phyloP scores from a whole-genome alignment of 1,140 invertebrate genomes.

The Drosophila tani region DNA sequence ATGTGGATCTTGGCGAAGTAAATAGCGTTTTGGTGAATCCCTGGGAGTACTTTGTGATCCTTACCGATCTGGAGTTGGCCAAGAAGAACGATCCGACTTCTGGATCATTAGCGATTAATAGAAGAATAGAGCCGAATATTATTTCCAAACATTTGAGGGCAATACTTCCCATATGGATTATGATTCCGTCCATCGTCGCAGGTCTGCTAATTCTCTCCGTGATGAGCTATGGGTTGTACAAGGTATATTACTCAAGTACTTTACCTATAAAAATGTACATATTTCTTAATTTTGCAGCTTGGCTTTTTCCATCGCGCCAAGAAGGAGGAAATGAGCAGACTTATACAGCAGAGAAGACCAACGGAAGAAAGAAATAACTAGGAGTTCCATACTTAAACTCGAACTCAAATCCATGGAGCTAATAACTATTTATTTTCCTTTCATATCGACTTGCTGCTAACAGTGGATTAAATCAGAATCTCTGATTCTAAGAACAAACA shows the following conservation, averaged over 20 bases:
- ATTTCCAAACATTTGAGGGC: conserved; percentile 68
- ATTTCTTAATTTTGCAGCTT: conserved; percentile 25
- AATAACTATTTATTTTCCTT: too few relatives aligned
- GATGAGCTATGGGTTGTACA: conserved; percentile 72
- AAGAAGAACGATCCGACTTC: conserved; percentile 59
- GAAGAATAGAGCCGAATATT: conserved; percentile 69
- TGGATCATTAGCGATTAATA: conserved; percentile 45
- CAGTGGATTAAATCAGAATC: neutral
- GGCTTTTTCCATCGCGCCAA: conserved; percentile 78
- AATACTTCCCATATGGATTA: conserved; percentile 60
- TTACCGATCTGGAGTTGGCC: conserved; percentile 56
- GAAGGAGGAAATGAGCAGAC: conserved; percentile 72
- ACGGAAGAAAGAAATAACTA: neutral
- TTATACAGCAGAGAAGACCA: conserved; percentile 63
- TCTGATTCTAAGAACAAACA: too few relatives aligned
- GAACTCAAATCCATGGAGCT: too few relatives aligned
- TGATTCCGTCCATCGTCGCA: conserved; percentile 60
- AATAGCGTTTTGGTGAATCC: conserved; percentile 72
- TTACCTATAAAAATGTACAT: too few relatives aligned
- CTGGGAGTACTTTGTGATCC: conserved; percentile 76
- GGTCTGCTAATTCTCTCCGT: conserved; percentile 66
- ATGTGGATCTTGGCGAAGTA: conserved; percentile 73
- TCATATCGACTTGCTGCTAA: too few relatives aligned
- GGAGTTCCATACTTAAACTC: too few relatives aligned
- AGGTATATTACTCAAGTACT: conserved; percentile 41